Evolutionary conservation across 1,140 invertebrate species (phyloP), one percentile per base, ranked within the genome.

Genomic region (Ceratitis capitata): DNA sequence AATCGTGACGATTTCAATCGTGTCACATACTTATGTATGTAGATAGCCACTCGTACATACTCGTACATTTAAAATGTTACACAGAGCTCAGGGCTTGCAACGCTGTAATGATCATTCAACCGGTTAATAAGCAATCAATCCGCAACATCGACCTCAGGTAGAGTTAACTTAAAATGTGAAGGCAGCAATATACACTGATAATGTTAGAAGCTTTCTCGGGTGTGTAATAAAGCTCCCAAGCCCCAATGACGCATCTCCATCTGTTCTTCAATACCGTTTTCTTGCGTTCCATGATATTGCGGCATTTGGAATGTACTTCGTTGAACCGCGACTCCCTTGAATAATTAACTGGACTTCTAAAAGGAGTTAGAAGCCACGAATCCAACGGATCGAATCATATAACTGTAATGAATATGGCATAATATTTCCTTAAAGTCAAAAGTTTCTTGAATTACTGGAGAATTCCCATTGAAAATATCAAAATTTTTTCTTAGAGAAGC

Each of bases 241-340:
- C 86, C 61, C 88, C 87, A 19, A 88, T 51, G 14, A 89, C 29
- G 61, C 88, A 91, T 35, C 88, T 85, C 86, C 88, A 89, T 61
- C 86, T 26, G 5, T 74, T 85, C 86, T 88, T 88, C n/a, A 89
- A 58, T 4, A 88, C 61, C 29, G 86, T 86, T 83, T 85, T 88
- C 16, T 84, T 87, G 19, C 87, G 61, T 85, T 87, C 87, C 6
- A 88, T 69, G 7, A 84, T 56, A 84, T 84, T 84, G 16, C 83
- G 53, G 10, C 29, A n/a, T 5, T 26, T 14, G 12, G 83, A 19
- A 19, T 84, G 83, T 16, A 39, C 42, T 35, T 56, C 29, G 42
- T 84, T 84, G 45, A 61, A 84, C 23, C 45, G 42, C 2, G 9
- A 4, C 32, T n/a, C n/a, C n/a, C n/a, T n/a, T n/a, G n/a, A n/a